phyloP scores from a whole-genome alignment of 2,888 invertebrate species.

The Cephus sareptanus region DNA sequence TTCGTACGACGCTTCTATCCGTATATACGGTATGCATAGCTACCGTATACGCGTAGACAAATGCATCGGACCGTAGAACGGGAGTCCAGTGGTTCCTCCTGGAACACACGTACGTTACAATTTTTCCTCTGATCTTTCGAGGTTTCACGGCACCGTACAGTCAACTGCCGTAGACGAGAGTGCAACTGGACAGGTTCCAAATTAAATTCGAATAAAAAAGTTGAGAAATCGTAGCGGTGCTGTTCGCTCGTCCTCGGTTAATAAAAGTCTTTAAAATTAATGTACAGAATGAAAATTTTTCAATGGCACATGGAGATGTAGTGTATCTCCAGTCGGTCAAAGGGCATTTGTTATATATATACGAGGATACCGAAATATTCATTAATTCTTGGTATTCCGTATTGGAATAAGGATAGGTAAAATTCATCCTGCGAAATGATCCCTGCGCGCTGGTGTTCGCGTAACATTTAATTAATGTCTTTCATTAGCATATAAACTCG shows the following conservation, averaged over 20 bases:
- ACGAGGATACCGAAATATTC: neutral
- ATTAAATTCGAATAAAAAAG: slow-evolving; percentile 50
- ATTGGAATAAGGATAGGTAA: slow-evolving; percentile 13
- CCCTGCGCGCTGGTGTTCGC: slow-evolving; percentile 28
- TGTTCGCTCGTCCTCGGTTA: neutral
- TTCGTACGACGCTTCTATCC: slow-evolving; percentile 45
- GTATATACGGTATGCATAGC: slow-evolving; percentile 26
- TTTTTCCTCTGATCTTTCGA: slow-evolving; percentile 65
- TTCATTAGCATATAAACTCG: slow-evolving; percentile 55
- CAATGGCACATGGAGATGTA: neutral
- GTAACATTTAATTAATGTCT: slow-evolving; percentile 53
- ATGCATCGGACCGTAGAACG: slow-evolving; percentile 26
- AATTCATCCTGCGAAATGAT: neutral
- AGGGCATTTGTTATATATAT: neutral
- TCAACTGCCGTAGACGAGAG: slow-evolving; percentile 29
- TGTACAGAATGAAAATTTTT: neutral
- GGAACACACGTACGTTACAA: slow-evolving; percentile 45
- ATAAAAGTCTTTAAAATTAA: neutral
- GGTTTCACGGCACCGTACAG: slow-evolving; percentile 49
- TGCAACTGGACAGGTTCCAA: slow-evolving; percentile 62
- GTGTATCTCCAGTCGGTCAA: neutral
- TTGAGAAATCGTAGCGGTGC: neutral
- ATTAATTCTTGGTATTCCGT: slow-evolving; percentile 56
- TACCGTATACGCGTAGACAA: neutral
- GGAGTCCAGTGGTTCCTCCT: slow-evolving; percentile 28